Evolutionary conservation across 2,888 invertebrate genomes (phyloP).

Genomic region (Eupithecia insigniata): DNA sequence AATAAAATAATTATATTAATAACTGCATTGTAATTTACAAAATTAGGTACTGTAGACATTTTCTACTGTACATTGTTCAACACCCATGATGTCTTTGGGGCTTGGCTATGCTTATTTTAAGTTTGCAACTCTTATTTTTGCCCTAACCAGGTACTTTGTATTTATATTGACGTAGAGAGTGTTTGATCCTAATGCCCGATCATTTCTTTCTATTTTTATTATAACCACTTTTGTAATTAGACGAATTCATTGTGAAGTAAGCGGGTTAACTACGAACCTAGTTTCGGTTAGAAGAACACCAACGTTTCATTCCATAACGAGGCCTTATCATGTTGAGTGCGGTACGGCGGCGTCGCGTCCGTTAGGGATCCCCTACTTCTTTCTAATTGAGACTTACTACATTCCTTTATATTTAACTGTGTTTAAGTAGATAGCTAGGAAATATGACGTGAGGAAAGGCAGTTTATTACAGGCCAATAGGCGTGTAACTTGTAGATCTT

Average conservation of each 20-base stretch:
- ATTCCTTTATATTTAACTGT: neutral
- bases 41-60: neutral
- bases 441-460: neutral
- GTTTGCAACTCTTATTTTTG: neutral
- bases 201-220: no score
- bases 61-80: neutral
- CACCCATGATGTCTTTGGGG: neutral
- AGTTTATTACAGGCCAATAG: neutral
- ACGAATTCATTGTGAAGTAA: no score
- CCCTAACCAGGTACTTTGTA: no score
- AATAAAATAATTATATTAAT: slow-evolving; percentile 54
- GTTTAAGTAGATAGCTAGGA: neutral
- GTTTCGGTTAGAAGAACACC: no score
- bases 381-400: neutral
- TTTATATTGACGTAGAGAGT: neutral
- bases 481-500: neutral
- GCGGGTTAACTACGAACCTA: no score
- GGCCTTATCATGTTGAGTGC: no score
- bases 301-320: no score
- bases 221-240: no score
- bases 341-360: no score
- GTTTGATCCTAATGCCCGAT: neutral
- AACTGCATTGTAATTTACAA: slow-evolving; percentile 29
- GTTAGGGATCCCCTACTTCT: no score
- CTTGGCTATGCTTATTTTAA: neutral